Conservation (phyloP, 2,797 vertebrate genomes). For the Anguilla pacifica region DNA sequence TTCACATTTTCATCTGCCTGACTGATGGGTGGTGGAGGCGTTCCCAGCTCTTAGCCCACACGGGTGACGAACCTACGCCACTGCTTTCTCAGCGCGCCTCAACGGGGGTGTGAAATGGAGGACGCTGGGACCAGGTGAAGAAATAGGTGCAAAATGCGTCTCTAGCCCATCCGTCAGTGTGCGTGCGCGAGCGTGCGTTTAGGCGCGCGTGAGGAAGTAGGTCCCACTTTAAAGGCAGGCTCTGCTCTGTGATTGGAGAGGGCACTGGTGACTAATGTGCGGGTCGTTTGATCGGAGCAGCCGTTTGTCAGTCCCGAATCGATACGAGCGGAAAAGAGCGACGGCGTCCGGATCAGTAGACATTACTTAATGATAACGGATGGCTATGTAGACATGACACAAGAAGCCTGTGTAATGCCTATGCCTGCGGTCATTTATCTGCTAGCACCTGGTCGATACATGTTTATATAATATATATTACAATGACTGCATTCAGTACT, state of each 20-base stretch:
- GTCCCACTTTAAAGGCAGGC: not conserved
- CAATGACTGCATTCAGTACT: not conserved
- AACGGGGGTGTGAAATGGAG: not conserved
- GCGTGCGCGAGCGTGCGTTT: not conserved
- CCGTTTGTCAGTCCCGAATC: not conserved
- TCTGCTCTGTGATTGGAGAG: not conserved
- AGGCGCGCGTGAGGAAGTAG: not conserved
- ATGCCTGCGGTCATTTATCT: not conserved
- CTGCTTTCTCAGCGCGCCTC: not conserved
- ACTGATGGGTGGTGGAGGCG: not conserved
- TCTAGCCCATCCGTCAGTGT: not conserved
- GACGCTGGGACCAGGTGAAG: not conserved
- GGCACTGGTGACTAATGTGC: not conserved
- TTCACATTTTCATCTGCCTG: too few relatives aligned
- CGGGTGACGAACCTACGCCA: not conserved
- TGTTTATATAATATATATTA: not conserved
- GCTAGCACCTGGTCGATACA: not conserved
- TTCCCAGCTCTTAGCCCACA: not conserved
- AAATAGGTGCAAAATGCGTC: not conserved
- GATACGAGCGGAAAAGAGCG: not conserved
- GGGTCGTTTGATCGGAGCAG: not conserved
- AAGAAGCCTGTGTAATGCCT: not conserved
- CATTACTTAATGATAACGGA: constrained; percentile 11
- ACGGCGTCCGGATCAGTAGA: constrained; percentile 1
- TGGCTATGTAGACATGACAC: not conserved